Evolutionary conservation across 2,113 vertebrate species (phyloP), one percentile per base, ranked within the genome.

Genomic region (Esox niger): DNA sequence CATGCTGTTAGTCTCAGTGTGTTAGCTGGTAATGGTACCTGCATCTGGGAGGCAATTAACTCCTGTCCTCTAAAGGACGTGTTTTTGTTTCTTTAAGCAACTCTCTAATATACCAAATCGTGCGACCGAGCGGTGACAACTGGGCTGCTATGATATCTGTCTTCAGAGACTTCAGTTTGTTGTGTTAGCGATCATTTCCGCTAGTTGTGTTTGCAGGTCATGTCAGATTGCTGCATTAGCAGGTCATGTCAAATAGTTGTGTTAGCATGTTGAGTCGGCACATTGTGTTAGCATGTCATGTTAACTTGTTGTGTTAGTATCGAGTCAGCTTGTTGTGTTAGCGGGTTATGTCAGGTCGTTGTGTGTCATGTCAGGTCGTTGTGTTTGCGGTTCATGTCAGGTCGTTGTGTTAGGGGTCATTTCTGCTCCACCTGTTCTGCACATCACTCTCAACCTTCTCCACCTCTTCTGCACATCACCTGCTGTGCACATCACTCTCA

Each of bases 21-120:
- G 38, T 17, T 17, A 43, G 17, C 38, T 4, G 35, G 35, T 43
- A 43, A 43, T 43, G 35, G 35, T 43, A 43, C 13, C 35, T 17
- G 35, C 17, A 15, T 43, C 23, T 25, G 6, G 0, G 0, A 71
- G 29, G n/a, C 64, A 59, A 79, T 71, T 80, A 5, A 78, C 81
- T 80, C 66, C 67, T 69, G 80, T 80, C 66, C 67, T 69, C 80
- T 46, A 77, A 79, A 8, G 85, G 87, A 84, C 87, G 76, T 89
- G 92, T 95, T 95, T 95, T 91, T 86, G 90, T 93, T 93, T 89
- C 87, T 91, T 92, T 90, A 93, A 87, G 27, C 13, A 43, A 43
- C 11, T 13, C 11, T 38, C 10, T 17, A 1, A 38, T 4, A 13
- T 4, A 43, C 17, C 38, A 10, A 17, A 26, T 23, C 25, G 54